Evolutionary conservation across 2,113 vertebrate species (phyloP).

Genomic region (Oryzias melastigma): DNA sequence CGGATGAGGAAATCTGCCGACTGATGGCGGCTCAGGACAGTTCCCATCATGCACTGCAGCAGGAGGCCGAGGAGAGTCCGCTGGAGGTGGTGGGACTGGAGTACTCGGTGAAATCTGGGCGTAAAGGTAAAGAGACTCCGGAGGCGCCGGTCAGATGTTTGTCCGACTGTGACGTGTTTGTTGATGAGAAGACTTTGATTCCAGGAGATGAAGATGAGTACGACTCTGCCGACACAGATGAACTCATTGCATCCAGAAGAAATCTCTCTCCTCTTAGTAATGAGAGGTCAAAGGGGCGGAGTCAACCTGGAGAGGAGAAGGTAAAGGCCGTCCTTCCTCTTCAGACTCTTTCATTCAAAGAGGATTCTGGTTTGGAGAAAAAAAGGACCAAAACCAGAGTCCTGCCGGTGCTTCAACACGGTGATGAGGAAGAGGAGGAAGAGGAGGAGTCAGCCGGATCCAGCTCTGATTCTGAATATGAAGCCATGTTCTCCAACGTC

Average conservation of each 20-base stretch:
- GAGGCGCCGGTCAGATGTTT: not conserved
- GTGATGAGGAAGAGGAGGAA: conserved; percentile 26
- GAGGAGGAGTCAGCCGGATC: conserved; percentile 48
- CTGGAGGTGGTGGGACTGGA: conserved; percentile 85
- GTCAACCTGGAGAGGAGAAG: not conserved
- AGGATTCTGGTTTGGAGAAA: not conserved
- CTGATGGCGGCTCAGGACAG: conserved; percentile 61
- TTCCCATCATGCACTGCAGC: conserved; percentile 30
- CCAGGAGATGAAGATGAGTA: conserved; percentile 62
- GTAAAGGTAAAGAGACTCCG: conserved; percentile 24
- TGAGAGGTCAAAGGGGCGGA: conserved; percentile 22
- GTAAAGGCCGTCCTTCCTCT: conserved; percentile 60
- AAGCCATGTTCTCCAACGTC: conserved; percentile 83
- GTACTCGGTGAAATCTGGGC: conserved; percentile 71
- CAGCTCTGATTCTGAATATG: conserved; percentile 79
- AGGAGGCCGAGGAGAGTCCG: conserved; percentile 40
- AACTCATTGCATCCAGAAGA: conserved; percentile 80
- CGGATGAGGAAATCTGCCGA: conserved; percentile 81
- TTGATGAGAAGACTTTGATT: conserved; percentile 3
- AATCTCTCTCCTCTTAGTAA: not conserved
- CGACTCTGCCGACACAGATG: conserved; percentile 88
- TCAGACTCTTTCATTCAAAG: conserved; percentile 8
- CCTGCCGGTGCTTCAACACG: not conserved
- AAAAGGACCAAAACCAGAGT: conserved; percentile 8
- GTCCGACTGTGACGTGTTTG: not conserved